Percentiles rank a stretch among this genome's conserved stretches.
Evolutionary conservation across 2,888 invertebrate species (phyloP).

Genomic region (Imbricaverruca yamaguchii): DNA sequence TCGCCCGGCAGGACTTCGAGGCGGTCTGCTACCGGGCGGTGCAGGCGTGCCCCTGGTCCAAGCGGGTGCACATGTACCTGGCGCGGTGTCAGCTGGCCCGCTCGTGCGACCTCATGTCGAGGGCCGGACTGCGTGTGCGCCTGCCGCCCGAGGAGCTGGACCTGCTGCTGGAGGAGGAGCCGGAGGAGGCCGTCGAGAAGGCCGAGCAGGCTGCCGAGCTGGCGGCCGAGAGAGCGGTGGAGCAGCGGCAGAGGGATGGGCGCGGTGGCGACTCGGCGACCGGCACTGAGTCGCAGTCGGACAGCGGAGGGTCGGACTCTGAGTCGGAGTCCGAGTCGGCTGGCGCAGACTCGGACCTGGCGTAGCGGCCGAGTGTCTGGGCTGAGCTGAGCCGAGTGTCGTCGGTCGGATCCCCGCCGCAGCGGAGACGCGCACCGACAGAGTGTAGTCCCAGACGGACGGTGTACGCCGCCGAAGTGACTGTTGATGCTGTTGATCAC

Average conservation of each 20-base stretch:
- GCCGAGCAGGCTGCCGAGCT: neutral
- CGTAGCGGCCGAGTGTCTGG: too few species aligned
- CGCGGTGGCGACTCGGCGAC: neutral
- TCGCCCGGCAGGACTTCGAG: neutral
- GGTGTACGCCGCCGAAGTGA: too few species aligned
- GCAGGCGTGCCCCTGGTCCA: constrained; percentile 42
- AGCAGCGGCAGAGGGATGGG: neutral
- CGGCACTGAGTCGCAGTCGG: neutral
- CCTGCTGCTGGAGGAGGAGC: constrained; percentile 21
- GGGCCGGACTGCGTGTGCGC: constrained; percentile 3
- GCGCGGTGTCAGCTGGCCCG: neutral
- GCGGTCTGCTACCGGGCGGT: constrained; percentile 40
- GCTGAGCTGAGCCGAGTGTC: too few species aligned
- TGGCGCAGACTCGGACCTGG: too few species aligned
- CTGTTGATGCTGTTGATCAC: too few species aligned
- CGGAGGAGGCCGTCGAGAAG: neutral
- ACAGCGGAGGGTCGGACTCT: neutral
- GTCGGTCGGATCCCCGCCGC: too few species aligned
- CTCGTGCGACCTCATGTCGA: constrained; percentile 3
- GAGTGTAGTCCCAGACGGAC: too few species aligned
- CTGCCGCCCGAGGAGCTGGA: constrained; percentile 21
- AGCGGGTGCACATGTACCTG: constrained; percentile 37
- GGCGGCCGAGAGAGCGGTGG: neutral
- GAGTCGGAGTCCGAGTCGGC: neutral
- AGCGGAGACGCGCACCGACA: too few species aligned